phyloP scores from a whole-genome alignment of 2,113 vertebrate species.

The Barbus barbus region DNA sequence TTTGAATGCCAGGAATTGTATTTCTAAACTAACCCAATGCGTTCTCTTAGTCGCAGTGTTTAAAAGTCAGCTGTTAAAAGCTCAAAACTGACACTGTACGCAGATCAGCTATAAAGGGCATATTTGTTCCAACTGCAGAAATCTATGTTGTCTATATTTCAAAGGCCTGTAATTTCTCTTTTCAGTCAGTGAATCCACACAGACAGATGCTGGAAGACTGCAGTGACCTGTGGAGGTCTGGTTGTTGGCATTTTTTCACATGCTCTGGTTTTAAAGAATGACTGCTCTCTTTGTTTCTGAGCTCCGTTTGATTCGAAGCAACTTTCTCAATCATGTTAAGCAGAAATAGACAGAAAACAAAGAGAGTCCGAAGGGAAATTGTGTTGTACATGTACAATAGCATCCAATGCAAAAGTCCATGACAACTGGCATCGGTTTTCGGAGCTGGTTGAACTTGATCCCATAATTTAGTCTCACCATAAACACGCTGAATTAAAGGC shows the following conservation, averaged over 20 bases:
- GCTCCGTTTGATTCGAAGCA: conserved; percentile 50
- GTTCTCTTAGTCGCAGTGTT: no score
- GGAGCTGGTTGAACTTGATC: conserved; percentile 49
- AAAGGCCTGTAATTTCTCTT: conserved; percentile 28
- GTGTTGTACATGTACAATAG: conserved; percentile 51
- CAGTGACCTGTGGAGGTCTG: conserved; percentile 27
- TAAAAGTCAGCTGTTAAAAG: neutral
- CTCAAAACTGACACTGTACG: neutral
- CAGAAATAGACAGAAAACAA: conserved; percentile 29
- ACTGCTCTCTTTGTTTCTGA: conserved; percentile 47
- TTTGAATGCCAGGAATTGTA: neutral
- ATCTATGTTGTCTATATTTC: neutral
- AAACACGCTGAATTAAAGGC: conserved; percentile 58
- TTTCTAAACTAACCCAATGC: neutral
- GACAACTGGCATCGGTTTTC: conserved; percentile 45
- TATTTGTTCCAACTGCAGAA: conserved; percentile 1
- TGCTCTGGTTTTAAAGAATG: conserved; percentile 44
- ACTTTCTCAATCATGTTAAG: conserved; percentile 24
- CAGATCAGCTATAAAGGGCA: neutral
- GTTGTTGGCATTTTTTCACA: conserved; percentile 20
- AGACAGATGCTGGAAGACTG: conserved; percentile 8
- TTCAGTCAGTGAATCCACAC: conserved; percentile 15
- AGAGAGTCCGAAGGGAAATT: conserved; percentile 34
- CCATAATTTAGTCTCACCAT: conserved; percentile 55
- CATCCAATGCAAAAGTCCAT: conserved; percentile 24